Evolutionary conservation across 2,113 vertebrate genomes (phyloP), one percentile per base, ranked within the genome.

Genomic region (Austrofundulus limnaeus): DNA sequence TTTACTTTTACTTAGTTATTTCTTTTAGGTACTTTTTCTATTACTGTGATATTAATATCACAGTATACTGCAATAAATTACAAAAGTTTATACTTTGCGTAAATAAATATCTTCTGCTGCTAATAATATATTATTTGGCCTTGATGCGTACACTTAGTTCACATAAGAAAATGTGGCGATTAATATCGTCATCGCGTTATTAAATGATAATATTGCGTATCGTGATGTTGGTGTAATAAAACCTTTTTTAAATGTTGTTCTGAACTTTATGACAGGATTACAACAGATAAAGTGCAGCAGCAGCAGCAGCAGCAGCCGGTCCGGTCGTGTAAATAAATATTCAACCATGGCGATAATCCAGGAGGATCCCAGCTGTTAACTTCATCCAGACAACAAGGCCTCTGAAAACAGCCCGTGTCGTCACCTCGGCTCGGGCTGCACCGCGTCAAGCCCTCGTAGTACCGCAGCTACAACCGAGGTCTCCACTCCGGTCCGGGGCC

Each of bases 391-490:
- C 48, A 24, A 57, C 48, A 24, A 46, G 63, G 75, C 66, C 62
- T n/a, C 49, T 37, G n/a, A 76, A 83, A 79, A 87, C 74, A 73
- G 56, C 61, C 8, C 46, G 25, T 67, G 84, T 84, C 74, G 75
- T 87, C 81, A 84, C 68, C 75, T 62, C 81, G 55, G 76, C 49
- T 82, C 76, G 67, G 73, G 80, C 80, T n/a, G n/a, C n/a, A n/a
- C n/a, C 73, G 78, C 75, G 88, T 85, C 84, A 82, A 87, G 81
- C 79, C 72, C 83, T 80, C 75, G 91, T 90, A 90, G 88, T 89
- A 88, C 82, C 69, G 82, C 76, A 81, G 86, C 87, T 91, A 91
- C 89, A 82, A 89, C 85, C 89, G 82, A n/a, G n/a, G 73, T 71
- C 85, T 66, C 85, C 85, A 81, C 87, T 66, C 73, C 77, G 83